These are phyloP conservation scores for Sternarchorhynchus goeldii DNA, from an alignment of 2,797 vertebrate genomes.

Conservation along the genomic window DNA sequence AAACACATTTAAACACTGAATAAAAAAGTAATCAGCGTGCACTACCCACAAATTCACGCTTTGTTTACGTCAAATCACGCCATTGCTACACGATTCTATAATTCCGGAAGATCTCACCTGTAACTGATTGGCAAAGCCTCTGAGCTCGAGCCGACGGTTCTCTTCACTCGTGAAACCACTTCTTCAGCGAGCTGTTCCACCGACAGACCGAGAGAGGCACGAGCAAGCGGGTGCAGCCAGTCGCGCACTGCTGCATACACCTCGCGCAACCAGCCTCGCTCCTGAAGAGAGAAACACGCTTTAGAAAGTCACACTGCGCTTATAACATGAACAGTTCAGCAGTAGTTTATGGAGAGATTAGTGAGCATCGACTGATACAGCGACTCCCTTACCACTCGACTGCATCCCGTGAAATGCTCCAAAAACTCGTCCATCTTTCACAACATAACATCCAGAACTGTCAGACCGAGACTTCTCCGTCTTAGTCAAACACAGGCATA, in stretches of 20 bases:
- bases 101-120: slow-evolving; percentile 57
- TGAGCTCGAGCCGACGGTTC: slow-evolving; percentile 46
- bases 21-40: no score
- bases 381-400: no score
- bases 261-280: slow-evolving; percentile 71
- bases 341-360: no score
- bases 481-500: no score
- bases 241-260: slow-evolving; percentile 66
- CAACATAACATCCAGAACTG: no score
- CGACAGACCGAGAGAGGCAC: slow-evolving; percentile 26
- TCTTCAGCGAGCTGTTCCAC: slow-evolving; percentile 39
- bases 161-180: slow-evolving; percentile 64
- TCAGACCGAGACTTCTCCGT: no score
- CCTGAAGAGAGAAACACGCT: slow-evolving; percentile 59
- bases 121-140: slow-evolving; percentile 65
- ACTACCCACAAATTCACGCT: background rate
- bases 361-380: no score
- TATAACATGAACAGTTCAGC: no score
- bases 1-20: background rate
- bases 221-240: slow-evolving; percentile 47
- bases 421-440: no score
- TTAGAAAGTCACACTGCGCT: background rate
- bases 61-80: no score
- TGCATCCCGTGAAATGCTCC: no score
- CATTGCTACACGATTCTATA: no score